These are phyloP conservation scores for Cheilosia impressa DNA, from an alignment of 2,888 invertebrate species.

Conservation along the genomic window DNA sequence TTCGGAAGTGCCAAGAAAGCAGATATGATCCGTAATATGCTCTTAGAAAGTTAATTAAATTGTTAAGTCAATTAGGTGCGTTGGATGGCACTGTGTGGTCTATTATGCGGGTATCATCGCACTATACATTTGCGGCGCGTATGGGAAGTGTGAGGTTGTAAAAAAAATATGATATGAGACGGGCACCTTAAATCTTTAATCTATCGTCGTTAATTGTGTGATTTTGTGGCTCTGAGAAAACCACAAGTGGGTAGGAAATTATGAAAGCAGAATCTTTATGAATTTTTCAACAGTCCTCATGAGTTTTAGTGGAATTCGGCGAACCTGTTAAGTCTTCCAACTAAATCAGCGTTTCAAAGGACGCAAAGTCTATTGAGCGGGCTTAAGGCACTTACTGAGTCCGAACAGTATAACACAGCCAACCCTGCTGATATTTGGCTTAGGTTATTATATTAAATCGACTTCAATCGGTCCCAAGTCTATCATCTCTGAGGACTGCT, in stretches of 20 bases:
- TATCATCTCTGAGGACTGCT: too few species aligned
- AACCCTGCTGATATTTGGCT: too few species aligned
- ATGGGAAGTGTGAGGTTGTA: constrained; percentile 28
- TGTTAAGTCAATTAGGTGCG: constrained; percentile 69
- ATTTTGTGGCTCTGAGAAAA: constrained; percentile 21
- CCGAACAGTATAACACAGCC: too few species aligned
- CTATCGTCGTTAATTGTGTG: constrained; percentile 31
- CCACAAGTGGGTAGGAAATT: background rate
- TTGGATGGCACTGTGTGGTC: constrained; percentile 46
- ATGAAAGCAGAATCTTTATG: background rate
- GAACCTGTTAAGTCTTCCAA: too few species aligned
- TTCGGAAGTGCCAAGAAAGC: constrained; percentile 70
- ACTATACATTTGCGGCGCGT: background rate
- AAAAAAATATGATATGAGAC: background rate
- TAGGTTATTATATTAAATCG: too few species aligned
- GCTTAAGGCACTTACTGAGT: too few species aligned
- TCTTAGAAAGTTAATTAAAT: constrained; percentile 71
- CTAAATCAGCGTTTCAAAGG: too few species aligned
- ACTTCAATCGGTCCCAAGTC: too few species aligned
- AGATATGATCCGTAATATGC: constrained; percentile 43
- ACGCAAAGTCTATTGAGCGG: too few species aligned
- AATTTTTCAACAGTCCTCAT: background rate
- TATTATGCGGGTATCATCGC: constrained; percentile 39
- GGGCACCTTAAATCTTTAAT: constrained; percentile 35
- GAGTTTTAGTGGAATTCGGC: too few species aligned